phyloP scores from a whole-genome alignment of 2,888 invertebrate genomes.

The Epirrhoe alternata region DNA sequence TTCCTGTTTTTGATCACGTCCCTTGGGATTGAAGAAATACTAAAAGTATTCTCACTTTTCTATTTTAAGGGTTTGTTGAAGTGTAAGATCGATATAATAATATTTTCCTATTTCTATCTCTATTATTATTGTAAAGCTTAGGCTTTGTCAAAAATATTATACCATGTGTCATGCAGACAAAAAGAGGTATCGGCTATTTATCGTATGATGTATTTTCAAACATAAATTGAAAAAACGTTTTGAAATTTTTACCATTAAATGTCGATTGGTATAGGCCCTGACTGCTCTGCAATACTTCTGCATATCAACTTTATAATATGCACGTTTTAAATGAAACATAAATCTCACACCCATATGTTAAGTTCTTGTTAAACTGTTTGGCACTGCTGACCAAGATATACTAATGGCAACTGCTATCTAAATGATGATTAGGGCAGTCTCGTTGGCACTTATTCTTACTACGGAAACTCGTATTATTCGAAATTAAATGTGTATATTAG shows the following conservation, averaged over 20 bases:
- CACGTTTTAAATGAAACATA: slow-evolving; percentile 1
- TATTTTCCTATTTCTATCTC: no score
- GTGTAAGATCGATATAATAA: not conserved
- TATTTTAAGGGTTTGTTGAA: not conserved
- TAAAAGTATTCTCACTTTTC: slow-evolving; percentile 12
- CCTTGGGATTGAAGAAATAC: slow-evolving; percentile 11
- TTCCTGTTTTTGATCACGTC: slow-evolving; percentile 8
- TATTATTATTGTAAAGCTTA: no score
- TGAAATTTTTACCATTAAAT: no score
- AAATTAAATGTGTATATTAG: not conserved
- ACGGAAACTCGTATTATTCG: slow-evolving; percentile 7
- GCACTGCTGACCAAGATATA: slow-evolving; percentile 51
- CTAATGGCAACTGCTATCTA: slow-evolving; percentile 54
- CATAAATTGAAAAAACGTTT: no score
- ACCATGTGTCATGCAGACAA: no score
- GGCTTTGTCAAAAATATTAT: no score
- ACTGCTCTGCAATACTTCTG: not conserved
- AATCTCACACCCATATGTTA: slow-evolving; percentile 12
- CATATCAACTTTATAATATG: not conserved
- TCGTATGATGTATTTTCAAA: no score
- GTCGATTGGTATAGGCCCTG: no score
- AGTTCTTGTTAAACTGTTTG: slow-evolving; percentile 50
- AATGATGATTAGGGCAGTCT: slow-evolving; percentile 54
- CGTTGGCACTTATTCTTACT: slow-evolving; percentile 14
- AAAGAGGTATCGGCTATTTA: no score